Evolutionary conservation across 2,113 vertebrate genomes (phyloP), one percentile per base, ranked within the genome.

Genomic region (Ophthalmolycus amberensis): DNA sequence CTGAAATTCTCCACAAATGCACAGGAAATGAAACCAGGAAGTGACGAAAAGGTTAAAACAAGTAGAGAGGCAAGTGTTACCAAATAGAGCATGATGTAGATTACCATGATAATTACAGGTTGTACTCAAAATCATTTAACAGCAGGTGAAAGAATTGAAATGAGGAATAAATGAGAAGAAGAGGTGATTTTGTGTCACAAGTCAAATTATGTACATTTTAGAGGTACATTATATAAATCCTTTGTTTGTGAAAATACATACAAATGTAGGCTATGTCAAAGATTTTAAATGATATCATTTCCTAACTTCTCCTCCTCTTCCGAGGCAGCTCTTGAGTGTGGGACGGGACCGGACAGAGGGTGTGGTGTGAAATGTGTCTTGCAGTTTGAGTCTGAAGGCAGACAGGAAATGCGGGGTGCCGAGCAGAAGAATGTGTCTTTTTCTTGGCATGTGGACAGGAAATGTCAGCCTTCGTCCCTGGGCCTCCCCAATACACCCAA

Each of bases 381-480:
- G 66, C 34, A 68, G 69, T 70, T 67, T 56, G 68, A 80, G 42
- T 56, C 16, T 16, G 50, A 58, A 71, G 46, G 62, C 58, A 83
- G 82, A 85, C 68, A 88, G 78, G 83, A 90, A 86, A 76, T 79
- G 71, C 38, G 52, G 67, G 34, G 64, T 71, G 78, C 64, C 48
- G 22, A 29, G 18, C 54, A 82, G 79, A 80, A 71, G 75, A 89
- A 85, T 82, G 81, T 50, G 68, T 66, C 52, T 71, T 85, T 84
- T 80, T 82, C 64, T 87, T 87, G 88, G 87, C 84, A 25, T 71
- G 58, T 52, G 52, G 86, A 83, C 85, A 86, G 80, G 72, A 89
- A 92, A 72, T 82, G 88, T 86, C 69, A 82, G 72, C 25, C 60
- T 76, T 27, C 8, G n/a, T 80, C 50, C 75, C 78, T 54, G 40